Evolutionary conservation across 2,113 vertebrate species (phyloP).

Genomic region (Pygoscelis adeliae): DNA sequence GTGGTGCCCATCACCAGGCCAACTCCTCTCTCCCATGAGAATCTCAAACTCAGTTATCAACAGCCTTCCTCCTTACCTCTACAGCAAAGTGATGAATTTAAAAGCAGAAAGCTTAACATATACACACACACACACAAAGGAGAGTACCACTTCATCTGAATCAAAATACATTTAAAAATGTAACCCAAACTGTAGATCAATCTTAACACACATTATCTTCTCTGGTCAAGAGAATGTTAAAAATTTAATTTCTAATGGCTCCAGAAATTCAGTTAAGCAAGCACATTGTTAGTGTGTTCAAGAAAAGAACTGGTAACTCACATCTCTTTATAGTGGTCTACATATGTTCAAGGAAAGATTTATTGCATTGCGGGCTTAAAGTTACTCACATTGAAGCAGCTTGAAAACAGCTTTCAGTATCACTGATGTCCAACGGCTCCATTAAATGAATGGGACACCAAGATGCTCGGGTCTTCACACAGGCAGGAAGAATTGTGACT

Average conservation of each 20-base stretch:
- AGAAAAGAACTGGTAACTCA: neutral
- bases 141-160: neutral
- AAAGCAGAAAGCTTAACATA: neutral
- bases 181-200: neutral
- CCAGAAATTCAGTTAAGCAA: neutral
- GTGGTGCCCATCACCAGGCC: neutral
- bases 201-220: neutral
- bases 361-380: neutral
- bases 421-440: neutral
- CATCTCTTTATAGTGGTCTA: neutral
- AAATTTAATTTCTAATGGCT: neutral
- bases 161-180: neutral
- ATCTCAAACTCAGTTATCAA: neutral
- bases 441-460: neutral
- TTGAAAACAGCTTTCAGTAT: neutral
- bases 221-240: neutral
- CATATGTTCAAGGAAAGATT: neutral
- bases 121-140: too few species aligned
- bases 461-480: neutral
- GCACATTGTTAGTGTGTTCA: neutral
- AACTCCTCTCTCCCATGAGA: neutral
- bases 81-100: neutral
- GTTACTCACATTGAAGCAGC: neutral
- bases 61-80: neutral
- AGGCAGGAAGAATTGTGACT: neutral